Base-by-base conservation (phyloP, 2,113 vertebrate species). In the Scomber japonicus region DNA sequence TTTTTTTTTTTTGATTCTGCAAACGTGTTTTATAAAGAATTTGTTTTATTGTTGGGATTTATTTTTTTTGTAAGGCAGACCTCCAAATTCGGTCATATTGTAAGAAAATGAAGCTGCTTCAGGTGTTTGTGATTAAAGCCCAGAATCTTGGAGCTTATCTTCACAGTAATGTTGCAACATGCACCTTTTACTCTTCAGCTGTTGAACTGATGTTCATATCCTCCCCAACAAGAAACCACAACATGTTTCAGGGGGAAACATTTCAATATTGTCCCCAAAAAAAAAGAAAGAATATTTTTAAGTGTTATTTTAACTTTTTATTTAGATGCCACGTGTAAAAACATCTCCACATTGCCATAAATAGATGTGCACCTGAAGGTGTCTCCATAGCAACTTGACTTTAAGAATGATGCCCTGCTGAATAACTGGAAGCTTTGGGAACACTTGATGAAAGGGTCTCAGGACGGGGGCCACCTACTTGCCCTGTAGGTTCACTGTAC, bases 31-130 rank as follows among this genome's bases (percentile, higher is more conserved):
- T 87, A 64, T 78, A 31, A 59, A 65, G 66, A 21, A 70, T 71
- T 71, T 35, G 56, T 73, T 85, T 88, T 87, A 76, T 82, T 78
- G 71, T 82, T 89, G 60, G 75, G 65, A 44, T 81, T 76, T 73
- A 14, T 77, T 84, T 62, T 55, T 60, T 56, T 59, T 50, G 78
- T 53, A 57, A 66, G 7, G 75, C 35, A 46, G 30, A 46, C 9
- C 27, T 72, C 40, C 35, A 40, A 2, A 40, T 40, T 40, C 6
- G 2, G 35, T 40, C 35, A 40, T 40, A 40, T 40, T 40, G 35
- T 40, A 1, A 40, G 35, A 10, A 40, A 40, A 40, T 70, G 73
- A 67, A 8, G 80, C 44, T 35, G 17, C 71, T 71, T 63, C 56
- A 69, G 66, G 57, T 75, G 30, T 40, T 40, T 2, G 5, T 35